Evolutionary conservation across 1,140 invertebrate genomes (phyloP), one percentile per base, ranked within the genome.

Genomic region (Heliconius melpomene): DNA sequence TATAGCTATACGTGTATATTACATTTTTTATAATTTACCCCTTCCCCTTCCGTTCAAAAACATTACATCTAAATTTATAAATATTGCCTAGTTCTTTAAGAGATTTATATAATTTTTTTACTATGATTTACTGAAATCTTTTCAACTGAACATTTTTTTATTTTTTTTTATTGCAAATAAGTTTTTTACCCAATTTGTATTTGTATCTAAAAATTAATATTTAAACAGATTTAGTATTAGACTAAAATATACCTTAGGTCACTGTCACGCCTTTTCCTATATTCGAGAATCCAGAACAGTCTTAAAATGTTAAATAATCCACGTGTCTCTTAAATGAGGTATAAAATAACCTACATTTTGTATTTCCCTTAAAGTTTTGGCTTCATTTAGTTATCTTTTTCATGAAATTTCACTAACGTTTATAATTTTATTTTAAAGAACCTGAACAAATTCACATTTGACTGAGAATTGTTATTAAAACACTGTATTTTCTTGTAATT

Each of bases 191-290:
- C 50, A 20, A 52, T 52, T 23, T 23, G 7, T 57, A 57, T 60
- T 23, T 23, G 7, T 57, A 57, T 60, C 7, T 60, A 23, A 8
- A 60, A 60, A 60, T 11, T 11, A 26, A 60, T 60, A 60, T 60
- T 60, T 60, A 23, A 60, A 23, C 2, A 23, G 9, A 60, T 60
- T 60, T 11, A 60, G n/a, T 23, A 60, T 9, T n/a, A 60, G 23
- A n/a, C 3, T 23, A 60, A 60, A n/a, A 3, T n/a, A n/a, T 60
- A 60, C n/a, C 23, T 23, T 26, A 23, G n/a, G 32, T n/a, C n/a
- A n/a, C n/a, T 23, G 50, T 52, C 60, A 66, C 60, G 60, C 60
- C 60, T 66, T 29, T 66, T 66, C 50, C 50, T 66, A 26, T 29
- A 29, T 29, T 13, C 60, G 60, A 29, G 13, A 66, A 66, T 66